Evolutionary conservation across 2,888 invertebrate species (phyloP), one percentile per base, ranked within the genome.

Genomic region (Drosophila affinis): DNA sequence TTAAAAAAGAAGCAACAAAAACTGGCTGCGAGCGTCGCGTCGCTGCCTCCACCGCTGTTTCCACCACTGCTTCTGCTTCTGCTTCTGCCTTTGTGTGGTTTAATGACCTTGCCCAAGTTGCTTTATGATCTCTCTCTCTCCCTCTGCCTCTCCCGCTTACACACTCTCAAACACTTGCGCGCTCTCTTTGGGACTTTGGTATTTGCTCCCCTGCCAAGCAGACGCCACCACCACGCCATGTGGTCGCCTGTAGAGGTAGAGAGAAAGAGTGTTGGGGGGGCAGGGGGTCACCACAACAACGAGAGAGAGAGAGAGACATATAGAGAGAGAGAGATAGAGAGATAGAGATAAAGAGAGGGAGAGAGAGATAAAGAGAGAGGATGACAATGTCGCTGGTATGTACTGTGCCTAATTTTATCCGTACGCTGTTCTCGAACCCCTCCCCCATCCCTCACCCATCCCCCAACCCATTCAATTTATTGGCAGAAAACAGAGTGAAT

Each of bases 41-140:
- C 14, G 60, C 45, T 63, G 73, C 55, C 60, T 29, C 18, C 45
- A n/a, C 46, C 34, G 53, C 52, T 52, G 39, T 57, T 49, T 32
- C 51, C 27, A 7, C 14, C 39, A 60, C 45, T 61, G 6, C 27
- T 27, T 7, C 27, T 7, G 6, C 27, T 27, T 7, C 27, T 7
- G 39, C 62, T 49, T 44, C 51, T 70, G 62, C 59, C 32, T 70
- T 62, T 76, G 78, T 87, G 81, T 88, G 89, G 86, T 87, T 86
- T 87, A 87, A 88, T 87, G 86, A 87, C 86, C 86, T 87, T 87
- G 86, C 89, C 87, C 89, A 87, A 88, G 87, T 87, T 80, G 85
- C 68, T 79, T 81, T 77, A 67, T 24, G 27, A 27, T 55, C 46
- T 63, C 32, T 39, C 61, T 64, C 60, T 45, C 53, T 47, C 61